phyloP scores from a whole-genome alignment of 2,888 invertebrate species.

The Polymixis lichenea region DNA sequence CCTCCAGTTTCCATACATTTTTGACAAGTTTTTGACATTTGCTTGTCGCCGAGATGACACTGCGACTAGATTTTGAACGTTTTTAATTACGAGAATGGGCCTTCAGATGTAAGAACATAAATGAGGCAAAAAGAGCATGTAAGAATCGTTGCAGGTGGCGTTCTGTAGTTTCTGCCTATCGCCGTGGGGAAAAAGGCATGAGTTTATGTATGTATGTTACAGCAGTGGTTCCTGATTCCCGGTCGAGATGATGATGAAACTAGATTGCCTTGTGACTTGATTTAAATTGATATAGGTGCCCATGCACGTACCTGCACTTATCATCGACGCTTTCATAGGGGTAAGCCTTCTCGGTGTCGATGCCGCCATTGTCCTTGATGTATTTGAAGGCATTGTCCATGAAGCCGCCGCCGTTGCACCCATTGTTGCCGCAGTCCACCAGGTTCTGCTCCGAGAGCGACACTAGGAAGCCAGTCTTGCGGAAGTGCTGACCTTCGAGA shows the following conservation, averaged over 20 bases:
- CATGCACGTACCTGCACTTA: constrained; percentile 90
- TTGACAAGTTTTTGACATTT: too few species aligned
- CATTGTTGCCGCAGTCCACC: constrained; percentile 97
- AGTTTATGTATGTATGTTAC: too few species aligned
- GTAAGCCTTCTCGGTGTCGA: constrained; percentile 97
- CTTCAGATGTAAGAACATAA: too few species aligned
- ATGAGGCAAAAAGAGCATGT: too few species aligned
- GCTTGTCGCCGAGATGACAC: too few species aligned
- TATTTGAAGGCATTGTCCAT: constrained; percentile 96
- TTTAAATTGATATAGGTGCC: not conserved
- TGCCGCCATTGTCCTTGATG: constrained; percentile 95
- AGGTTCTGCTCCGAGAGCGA: constrained; percentile 98
- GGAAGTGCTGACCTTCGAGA: constrained; percentile 97
- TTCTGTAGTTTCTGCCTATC: too few species aligned
- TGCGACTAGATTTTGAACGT: too few species aligned
- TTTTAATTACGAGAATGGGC: too few species aligned
- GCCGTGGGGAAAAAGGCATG: too few species aligned
- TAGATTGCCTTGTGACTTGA: not conserved
- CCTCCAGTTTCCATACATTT: too few species aligned
- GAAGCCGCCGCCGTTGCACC: constrained; percentile 96
- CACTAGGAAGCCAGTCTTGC: constrained; percentile 93
- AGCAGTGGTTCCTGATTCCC: not conserved
- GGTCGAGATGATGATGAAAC: not conserved
- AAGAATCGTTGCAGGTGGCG: too few species aligned
- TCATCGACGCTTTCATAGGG: constrained; percentile 96